Evolutionary conservation across 2,888 invertebrate species (phyloP).

Genomic region (Eumerus sabulonum): DNA sequence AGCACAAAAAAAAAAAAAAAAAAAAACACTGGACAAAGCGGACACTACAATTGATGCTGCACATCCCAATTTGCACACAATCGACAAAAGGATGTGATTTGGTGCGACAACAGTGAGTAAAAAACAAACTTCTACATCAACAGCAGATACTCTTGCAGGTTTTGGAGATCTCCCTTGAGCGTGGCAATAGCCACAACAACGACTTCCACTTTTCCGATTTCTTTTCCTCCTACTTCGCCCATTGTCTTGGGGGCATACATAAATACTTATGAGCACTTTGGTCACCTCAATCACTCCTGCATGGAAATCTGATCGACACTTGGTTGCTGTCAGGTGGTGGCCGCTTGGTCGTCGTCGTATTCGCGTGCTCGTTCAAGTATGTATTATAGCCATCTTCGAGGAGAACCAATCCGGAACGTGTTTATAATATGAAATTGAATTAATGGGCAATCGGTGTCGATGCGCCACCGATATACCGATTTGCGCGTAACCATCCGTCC

Average conservation of each 20-base stretch:
- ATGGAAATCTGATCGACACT: slow-evolving; percentile 53
- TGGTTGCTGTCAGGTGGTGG: slow-evolving; percentile 56
- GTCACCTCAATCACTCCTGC: not conserved
- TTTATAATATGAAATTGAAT: slow-evolving; percentile 65
- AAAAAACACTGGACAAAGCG: slow-evolving; percentile 4
- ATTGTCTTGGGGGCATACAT: not conserved
- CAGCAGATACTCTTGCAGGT: slow-evolving; percentile 30
- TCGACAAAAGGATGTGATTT: slow-evolving; percentile 63
- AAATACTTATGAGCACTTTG: not conserved
- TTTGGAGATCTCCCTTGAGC: slow-evolving; percentile 14
- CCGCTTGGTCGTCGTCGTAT: slow-evolving; percentile 3
- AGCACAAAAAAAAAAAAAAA: slow-evolving; percentile 9
- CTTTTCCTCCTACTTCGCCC: slow-evolving; percentile 30
- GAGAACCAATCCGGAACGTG: slow-evolving; percentile 62
- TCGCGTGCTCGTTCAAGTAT: slow-evolving; percentile 10
- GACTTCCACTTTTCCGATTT: slow-evolving; percentile 54
- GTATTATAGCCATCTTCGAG: slow-evolving; percentile 43
- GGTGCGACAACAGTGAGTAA: slow-evolving; percentile 34
- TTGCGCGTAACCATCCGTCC: slow-evolving; percentile 13
- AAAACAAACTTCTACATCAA: slow-evolving; percentile 22
- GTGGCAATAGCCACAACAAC: slow-evolving; percentile 23
- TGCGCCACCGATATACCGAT: slow-evolving; percentile 12
- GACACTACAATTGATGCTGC: slow-evolving; percentile 30
- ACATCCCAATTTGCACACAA: slow-evolving; percentile 66
- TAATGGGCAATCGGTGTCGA: slow-evolving; percentile 59